Conservation (phyloP, 2,888 invertebrate genomes). For the Encarsia formosa region DNA sequence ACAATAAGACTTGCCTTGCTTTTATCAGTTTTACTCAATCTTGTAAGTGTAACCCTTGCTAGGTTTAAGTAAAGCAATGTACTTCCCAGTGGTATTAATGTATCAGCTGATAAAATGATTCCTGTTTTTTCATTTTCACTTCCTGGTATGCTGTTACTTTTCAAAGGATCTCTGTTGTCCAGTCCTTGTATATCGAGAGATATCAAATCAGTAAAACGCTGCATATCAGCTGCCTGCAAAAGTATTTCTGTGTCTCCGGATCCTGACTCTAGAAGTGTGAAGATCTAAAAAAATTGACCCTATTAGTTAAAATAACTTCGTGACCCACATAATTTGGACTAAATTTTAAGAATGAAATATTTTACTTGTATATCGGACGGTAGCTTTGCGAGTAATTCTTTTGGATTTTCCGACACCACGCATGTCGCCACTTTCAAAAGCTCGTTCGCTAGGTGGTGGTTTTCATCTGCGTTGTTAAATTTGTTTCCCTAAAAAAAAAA, state of each 20-base stretch:
- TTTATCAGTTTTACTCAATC: conserved; percentile 31
- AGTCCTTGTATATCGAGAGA: conserved; percentile 62
- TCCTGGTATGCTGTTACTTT: conserved; percentile 20
- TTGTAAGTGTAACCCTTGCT: conserved; percentile 40
- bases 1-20: conserved; percentile 41
- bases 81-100: conserved; percentile 38
- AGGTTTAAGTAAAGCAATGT: conserved; percentile 41
- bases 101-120: conserved; percentile 39
- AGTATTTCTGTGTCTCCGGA: conserved; percentile 35
- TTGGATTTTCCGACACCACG: conserved; percentile 36
- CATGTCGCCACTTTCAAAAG: conserved; percentile 43
- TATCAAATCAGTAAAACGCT: conserved; percentile 54
- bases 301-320: not conserved
- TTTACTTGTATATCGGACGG: conserved; percentile 41
- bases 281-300: conserved; percentile 31
- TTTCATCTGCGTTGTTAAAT: conserved; percentile 23
- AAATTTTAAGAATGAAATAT: conserved; percentile 4
- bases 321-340: too few species aligned
- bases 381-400: conserved; percentile 35
- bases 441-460: conserved; percentile 35
- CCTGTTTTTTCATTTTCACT: conserved; percentile 26
- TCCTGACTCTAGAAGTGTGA: conserved; percentile 43
- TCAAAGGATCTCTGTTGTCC: conserved; percentile 30
- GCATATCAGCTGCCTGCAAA: conserved; percentile 50
- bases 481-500: conserved; percentile 16